Conservation (phyloP, 2,113 vertebrate species). For the Tetraodon nigroviridis region DNA sequence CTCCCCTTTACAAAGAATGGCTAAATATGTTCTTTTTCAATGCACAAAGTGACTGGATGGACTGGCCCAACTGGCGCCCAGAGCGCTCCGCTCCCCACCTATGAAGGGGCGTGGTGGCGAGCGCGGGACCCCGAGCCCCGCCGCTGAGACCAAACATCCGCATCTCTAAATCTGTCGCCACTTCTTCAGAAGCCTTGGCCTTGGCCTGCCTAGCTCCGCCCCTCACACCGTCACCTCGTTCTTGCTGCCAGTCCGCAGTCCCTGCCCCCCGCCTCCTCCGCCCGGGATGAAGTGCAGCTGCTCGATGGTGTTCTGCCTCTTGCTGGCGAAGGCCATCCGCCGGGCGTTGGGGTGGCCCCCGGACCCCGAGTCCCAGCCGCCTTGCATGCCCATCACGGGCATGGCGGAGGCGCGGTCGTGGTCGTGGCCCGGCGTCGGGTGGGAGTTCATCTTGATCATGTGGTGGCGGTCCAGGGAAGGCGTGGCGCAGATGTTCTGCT, state of each 20-base stretch:
- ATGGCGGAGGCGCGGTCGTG: constrained; percentile 55
- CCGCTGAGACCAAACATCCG: background rate
- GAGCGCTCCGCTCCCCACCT: constrained; percentile 23
- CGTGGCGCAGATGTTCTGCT: constrained; percentile 81
- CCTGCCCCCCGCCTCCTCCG: constrained; percentile 69
- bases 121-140: background rate
- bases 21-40: constrained; percentile 56
- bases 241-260: constrained; percentile 81
- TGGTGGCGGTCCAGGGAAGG: constrained; percentile 81
- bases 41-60: constrained; percentile 39
- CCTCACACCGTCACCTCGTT: constrained; percentile 87
- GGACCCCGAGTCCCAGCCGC: constrained; percentile 63
- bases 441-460: constrained; percentile 87
- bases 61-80: constrained; percentile 28
- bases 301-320: constrained; percentile 87
- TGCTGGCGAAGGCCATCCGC: constrained; percentile 81
- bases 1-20: constrained; percentile 55
- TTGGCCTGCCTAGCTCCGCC: constrained; percentile 13
- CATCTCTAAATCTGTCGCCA: background rate
- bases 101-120: constrained; percentile 1
- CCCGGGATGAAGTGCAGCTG: constrained; percentile 87
- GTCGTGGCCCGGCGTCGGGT: constrained; percentile 75
- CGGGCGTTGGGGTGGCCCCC: constrained; percentile 65
- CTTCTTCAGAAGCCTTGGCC: constrained; percentile 4
- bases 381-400: constrained; percentile 49